A percentile compares a stretch with the other conserved stretches of the same genome.
Evolutionary conservation across 2,888 invertebrate species (phyloP).

Genomic region (Xestia xanthographa): DNA sequence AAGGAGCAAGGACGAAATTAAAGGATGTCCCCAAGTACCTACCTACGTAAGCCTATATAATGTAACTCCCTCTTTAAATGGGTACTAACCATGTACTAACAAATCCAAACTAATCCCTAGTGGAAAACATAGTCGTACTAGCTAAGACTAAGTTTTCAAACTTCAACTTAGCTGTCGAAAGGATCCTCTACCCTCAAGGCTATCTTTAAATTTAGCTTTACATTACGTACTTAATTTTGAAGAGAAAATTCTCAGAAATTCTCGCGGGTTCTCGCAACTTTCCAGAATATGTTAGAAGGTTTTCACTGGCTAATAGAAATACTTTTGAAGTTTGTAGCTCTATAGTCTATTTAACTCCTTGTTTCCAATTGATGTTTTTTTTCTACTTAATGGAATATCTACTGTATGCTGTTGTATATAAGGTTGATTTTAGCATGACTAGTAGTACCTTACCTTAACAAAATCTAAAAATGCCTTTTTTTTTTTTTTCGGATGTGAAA

Average conservation of each 20-base stretch:
- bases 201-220: neutral
- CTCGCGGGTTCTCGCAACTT: neutral
- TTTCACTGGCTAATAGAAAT: conserved; percentile 12
- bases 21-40: too few relatives aligned
- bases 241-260: neutral
- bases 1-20: too few relatives aligned
- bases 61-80: too few relatives aligned
- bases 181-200: neutral
- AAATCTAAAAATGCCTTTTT: too few relatives aligned
- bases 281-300: neutral
- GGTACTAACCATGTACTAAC: too few relatives aligned
- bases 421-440: neutral
- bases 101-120: too few relatives aligned
- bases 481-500: too few relatives aligned
- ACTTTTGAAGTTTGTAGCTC: conserved; percentile 6
- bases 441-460: too few relatives aligned
- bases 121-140: too few relatives aligned
- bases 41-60: too few relatives aligned
- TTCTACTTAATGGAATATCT: neutral
- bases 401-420: neutral
- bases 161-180: neutral
- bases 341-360: neutral
- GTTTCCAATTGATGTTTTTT: neutral
- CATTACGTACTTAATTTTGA: neutral
- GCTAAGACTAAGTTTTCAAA: neutral